Evolutionary conservation across 2,113 vertebrate species (phyloP), one percentile per base, ranked within the genome.

Genomic region (Lophochroa leadbeateri): DNA sequence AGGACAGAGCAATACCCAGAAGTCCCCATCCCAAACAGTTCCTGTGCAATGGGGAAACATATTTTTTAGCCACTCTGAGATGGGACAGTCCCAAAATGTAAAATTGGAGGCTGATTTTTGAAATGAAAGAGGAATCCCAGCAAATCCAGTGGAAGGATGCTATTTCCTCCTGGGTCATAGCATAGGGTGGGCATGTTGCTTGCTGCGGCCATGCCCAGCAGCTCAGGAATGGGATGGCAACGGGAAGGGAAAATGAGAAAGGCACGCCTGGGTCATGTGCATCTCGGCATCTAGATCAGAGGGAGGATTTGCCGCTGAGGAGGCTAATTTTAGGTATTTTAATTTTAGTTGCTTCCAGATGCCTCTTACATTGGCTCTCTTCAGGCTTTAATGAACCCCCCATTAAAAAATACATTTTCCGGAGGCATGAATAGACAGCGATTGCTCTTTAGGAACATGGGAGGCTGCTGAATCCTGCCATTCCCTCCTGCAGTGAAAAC

Each of bases 291-390:
- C 71, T 43, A 76, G 67, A 82, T 88, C 83, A 92, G 75, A 95
- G 79, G 75, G 52, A 96, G 86, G 82, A 90, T 82, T 88, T 18
- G 2, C 86, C 60, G 29, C 83, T 72, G 29, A 31, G 49, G 35
- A 76, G 47, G 88, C 86, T 96, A 96, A 96, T 92, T 95, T 96
- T 95, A 96, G 94, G 58, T 72, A 13, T 88, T 90, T 92, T 95
- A 95, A 96, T 92, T 96, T 96, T 96, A 96, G 94, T 92, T 77
- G 39, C 91, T 95, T 96, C 89, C 86, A 88, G 86, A 72, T 92
- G 82, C 57, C 89, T 95, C 49, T 83, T 44, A 77, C 52, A 35
- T 44, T 86, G 63, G 8, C 35, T 86, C 29, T 90, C 33, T 61
- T 83, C 49, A 57, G 71, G 49, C 71, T 92, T 90, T 90, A 80